Evolutionary conservation across 2,888 invertebrate genomes (phyloP).

Genomic region (Coleophora flavipennella): DNA sequence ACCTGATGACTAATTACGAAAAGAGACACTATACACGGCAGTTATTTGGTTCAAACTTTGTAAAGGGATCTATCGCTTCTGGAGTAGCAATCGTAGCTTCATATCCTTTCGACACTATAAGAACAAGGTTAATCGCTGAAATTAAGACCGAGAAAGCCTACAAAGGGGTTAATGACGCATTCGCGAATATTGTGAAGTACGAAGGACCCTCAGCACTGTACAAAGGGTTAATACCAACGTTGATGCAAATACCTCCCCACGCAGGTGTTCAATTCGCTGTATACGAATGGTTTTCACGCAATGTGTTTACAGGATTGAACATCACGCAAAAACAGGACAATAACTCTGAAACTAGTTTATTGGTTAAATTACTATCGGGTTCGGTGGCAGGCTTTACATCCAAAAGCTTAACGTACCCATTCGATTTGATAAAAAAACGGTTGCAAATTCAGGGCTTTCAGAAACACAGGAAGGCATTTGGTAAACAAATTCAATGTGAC

Average conservation of each 20-base stretch:
- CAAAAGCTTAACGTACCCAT: slow-evolving; percentile 89
- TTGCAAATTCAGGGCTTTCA: slow-evolving; percentile 93
- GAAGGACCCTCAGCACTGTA: slow-evolving; percentile 83
- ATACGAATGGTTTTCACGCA: slow-evolving; percentile 83
- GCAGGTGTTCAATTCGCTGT: slow-evolving; percentile 93
- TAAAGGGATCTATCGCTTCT: slow-evolving; percentile 89
- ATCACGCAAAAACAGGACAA: slow-evolving; percentile 37
- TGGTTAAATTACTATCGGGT: slow-evolving; percentile 77
- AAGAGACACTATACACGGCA: slow-evolving; percentile 29
- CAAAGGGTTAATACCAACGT: slow-evolving; percentile 86
- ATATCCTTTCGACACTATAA: slow-evolving; percentile 93
- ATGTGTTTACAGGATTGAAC: slow-evolving; percentile 47
- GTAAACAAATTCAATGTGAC: slow-evolving; percentile 80
- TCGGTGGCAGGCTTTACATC: slow-evolving; percentile 83
- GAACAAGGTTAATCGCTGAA: slow-evolving; percentile 91
- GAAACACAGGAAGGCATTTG: slow-evolving; percentile 77
- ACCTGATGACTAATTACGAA: slow-evolving; percentile 44
- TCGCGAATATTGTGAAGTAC: slow-evolving; percentile 28
- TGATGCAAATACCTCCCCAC: slow-evolving; percentile 91
- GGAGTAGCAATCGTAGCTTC: slow-evolving; percentile 82
- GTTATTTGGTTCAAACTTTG: slow-evolving; percentile 76
- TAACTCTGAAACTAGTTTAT: slow-evolving; percentile 33
- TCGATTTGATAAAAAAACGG: slow-evolving; percentile 91
- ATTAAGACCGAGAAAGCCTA: slow-evolving; percentile 72
- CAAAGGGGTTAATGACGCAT: slow-evolving; percentile 73